Base-by-base conservation (phyloP, 2,113 vertebrate species). In the Dolichotis patagonum region DNA sequence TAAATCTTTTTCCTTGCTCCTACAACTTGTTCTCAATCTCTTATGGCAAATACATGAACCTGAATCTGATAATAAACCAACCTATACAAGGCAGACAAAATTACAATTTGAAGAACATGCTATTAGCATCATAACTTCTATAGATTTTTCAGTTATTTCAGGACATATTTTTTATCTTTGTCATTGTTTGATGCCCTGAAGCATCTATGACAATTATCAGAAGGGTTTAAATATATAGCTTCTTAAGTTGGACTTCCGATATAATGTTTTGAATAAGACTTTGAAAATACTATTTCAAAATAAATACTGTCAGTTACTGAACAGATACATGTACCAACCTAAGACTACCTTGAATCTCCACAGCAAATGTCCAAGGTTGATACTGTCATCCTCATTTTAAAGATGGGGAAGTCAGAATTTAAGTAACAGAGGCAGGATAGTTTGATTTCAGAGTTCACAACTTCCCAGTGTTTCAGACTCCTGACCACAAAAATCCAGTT, bases 121-220 rank as follows among this genome's bases (percentile, higher is more conserved):
- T 82, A 38, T 86, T 62, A 89, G 43, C 30, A 75, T 60, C 58
- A 32, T 19, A 58, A 71, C 22, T 65, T 96, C 84, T 60, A 91
- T 43, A 89, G 35, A 54, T 46, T n/a, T 95, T 84, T 84, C 90
- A 81, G 30, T 77, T 96, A 85, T 38, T 88, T 73, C 90, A 87
- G 28, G 30, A 85, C 30, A 71, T 77, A 35, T 83, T 95, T 96
- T 88, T 52, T 80, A 43, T 43, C 32, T 91, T 63, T 35, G 49
- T 28, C 35, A 65, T 88, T 60, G 89, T 82, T 85, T 60, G 58
- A 54, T 78, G 82, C 43, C 32, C 7, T 78, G 43, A 22, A 91
- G 6, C 32, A 85, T 73, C 85, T 73, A 92, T 22, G 30, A 85
- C n/a, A 90, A 90, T 88, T 86, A 85, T 87, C 69, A 54, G 77